Percentiles rank a stretch among this genome's conserved stretches.
Conservation (phyloP, 2,797 vertebrate species). For the Pelochelys cantorii region DNA sequence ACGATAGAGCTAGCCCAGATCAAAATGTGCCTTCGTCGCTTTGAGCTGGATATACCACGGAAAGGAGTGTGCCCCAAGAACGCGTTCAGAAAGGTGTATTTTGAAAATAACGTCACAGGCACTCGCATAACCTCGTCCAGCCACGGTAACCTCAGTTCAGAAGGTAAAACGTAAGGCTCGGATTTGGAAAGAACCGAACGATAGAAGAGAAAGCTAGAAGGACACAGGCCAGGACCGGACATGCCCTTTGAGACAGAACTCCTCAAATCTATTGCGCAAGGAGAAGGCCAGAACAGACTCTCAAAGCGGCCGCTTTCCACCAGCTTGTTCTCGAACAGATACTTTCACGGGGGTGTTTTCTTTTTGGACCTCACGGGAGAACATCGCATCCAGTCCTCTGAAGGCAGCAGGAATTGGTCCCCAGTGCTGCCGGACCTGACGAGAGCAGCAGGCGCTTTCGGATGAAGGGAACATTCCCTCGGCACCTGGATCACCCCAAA, state of each 20-base stretch:
- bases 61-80: accelerated
- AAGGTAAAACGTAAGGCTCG: neutral
- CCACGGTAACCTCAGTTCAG: too few species aligned
- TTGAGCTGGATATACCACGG: neutral
- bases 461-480: neutral
- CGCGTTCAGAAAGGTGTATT: too few species aligned
- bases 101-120: neutral
- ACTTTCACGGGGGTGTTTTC: accelerated
- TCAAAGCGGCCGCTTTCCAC: neutral
- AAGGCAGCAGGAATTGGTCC: neutral
- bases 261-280: accelerated
- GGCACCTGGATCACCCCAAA: neutral
- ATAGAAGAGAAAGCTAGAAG: too few species aligned
- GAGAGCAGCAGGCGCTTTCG: neutral
- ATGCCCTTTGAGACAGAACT: too few species aligned
- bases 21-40: neutral
- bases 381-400: too few species aligned
- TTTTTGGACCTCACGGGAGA: neutral
- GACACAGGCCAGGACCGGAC: too few species aligned
- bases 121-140: too few species aligned
- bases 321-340: neutral
- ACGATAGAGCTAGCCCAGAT: neutral
- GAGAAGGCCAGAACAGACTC: too few species aligned
- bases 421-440: neutral
- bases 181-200: neutral